phyloP scores from a whole-genome alignment of 2,113 vertebrate genomes.

The Apodemus speciosus region DNA sequence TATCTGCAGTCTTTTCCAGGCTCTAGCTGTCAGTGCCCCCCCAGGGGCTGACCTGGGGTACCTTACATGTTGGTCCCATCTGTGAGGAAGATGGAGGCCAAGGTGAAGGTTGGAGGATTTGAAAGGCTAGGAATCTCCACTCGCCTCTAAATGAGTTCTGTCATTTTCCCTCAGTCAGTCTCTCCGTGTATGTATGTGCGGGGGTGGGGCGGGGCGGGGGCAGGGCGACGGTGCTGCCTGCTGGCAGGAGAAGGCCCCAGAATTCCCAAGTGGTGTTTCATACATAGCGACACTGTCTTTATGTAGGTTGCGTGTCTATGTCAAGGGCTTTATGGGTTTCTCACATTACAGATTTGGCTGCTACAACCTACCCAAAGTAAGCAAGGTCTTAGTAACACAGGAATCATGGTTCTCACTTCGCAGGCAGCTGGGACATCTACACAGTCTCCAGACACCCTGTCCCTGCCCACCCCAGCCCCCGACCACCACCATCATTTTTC shows the following conservation, averaged over 20 bases:
- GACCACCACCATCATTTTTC: background rate
- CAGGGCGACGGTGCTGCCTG: background rate
- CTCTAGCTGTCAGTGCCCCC: background rate
- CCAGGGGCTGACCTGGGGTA: background rate
- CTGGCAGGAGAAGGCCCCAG: background rate
- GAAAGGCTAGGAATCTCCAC: background rate
- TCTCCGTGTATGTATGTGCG: background rate
- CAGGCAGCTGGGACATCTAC: background rate
- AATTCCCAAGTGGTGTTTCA: background rate
- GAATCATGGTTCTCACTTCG: background rate
- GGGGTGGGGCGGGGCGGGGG: background rate
- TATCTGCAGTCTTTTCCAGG: background rate
- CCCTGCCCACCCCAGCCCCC: no score
- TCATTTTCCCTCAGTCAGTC: background rate
- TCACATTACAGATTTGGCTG: background rate
- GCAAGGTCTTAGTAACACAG: background rate
- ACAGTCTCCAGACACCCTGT: background rate
- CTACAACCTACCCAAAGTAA: background rate
- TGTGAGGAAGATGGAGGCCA: background rate
- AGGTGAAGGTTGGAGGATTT: background rate
- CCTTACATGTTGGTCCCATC: background rate
- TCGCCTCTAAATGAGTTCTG: background rate
- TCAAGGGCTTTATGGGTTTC: background rate
- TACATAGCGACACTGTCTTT: background rate
- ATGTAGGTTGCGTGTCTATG: background rate